Conservation (phyloP, 2,113 vertebrate species). For the Oreochromis niloticus region DNA sequence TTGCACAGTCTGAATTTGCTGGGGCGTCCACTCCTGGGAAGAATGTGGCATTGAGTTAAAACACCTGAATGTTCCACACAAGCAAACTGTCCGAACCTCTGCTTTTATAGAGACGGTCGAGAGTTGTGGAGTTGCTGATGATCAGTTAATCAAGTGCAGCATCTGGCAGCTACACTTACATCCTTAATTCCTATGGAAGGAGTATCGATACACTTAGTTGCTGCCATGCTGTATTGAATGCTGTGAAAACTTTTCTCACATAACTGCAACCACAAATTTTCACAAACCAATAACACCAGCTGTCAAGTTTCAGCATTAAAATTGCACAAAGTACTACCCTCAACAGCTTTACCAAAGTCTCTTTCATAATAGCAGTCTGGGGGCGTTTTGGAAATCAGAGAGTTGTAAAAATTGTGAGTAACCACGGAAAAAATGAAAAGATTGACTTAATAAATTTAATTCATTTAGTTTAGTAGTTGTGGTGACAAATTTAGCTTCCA, state of each 20-base stretch:
- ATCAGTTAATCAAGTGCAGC: neutral
- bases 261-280: neutral
- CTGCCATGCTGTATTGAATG: neutral
- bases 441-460: neutral
- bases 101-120: neutral
- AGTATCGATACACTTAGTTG: neutral
- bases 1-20: neutral
- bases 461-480: neutral
- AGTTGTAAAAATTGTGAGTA: neutral
- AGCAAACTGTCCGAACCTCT: neutral
- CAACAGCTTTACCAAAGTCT: neutral
- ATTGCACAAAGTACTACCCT: too few relatives aligned
- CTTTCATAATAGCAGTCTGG: neutral
- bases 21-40: neutral
- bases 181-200: neutral
- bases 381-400: neutral
- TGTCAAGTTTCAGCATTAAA: neutral
- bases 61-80: neutral
- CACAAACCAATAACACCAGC: neutral
- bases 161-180: neutral
- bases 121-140: neutral
- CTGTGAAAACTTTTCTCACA: neutral
- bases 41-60: neutral
- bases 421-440: neutral
- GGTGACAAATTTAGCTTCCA: neutral